phyloP scores from a whole-genome alignment of 2,797 vertebrate species.

The Chiloscyllium punctatum region DNA sequence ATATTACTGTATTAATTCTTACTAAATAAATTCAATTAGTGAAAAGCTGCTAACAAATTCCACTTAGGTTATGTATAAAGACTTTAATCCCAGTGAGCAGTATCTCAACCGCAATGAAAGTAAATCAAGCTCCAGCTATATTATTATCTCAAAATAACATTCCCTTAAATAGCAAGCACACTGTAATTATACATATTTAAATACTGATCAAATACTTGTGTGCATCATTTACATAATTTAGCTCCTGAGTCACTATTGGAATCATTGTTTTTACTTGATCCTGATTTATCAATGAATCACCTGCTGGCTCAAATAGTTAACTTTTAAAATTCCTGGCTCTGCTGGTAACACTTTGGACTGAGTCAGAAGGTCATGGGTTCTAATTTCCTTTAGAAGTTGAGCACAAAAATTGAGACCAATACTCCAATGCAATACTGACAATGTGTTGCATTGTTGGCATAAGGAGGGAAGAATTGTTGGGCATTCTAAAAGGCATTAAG shows the following conservation, averaged over 20 bases:
- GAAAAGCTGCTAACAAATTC: conserved; percentile 4
- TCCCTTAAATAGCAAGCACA: not conserved
- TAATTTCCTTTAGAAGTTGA: no score
- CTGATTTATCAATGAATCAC: not conserved
- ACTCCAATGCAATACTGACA: no score
- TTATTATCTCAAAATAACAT: conserved; percentile 18
- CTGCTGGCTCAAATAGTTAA: not conserved
- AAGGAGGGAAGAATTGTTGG: no score
- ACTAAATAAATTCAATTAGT: not conserved
- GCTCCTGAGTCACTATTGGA: not conserved
- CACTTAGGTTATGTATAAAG: conserved; percentile 35
- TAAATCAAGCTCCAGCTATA: not conserved
- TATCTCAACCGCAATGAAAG: conserved; percentile 36
- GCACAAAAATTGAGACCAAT: no score
- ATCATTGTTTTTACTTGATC: not conserved
- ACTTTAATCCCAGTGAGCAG: conserved; percentile 20
- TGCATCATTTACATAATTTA: not conserved
- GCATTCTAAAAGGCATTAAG: no score
- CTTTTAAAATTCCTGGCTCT: not conserved
- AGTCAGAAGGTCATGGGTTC: no score
- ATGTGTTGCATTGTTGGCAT: no score
- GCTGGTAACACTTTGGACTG: no score
- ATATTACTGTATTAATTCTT: not conserved
- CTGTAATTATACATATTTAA: not conserved
- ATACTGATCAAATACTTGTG: not conserved